Conservation (phyloP, 1,140 invertebrate genomes). For the Brachionus manjavacas region DNA sequence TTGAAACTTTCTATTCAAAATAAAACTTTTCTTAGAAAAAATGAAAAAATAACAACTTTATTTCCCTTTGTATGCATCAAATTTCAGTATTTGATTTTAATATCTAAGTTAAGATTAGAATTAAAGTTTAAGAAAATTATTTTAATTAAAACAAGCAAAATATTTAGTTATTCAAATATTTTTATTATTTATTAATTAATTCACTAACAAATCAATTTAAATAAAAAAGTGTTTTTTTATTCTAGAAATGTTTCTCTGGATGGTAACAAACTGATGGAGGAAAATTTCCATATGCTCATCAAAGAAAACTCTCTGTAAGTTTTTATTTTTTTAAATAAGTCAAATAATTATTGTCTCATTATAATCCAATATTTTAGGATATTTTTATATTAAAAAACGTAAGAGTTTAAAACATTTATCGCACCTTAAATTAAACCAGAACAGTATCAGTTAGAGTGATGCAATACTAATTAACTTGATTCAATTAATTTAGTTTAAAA, state of each 20-base stretch:
- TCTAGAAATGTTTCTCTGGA: constrained; percentile 51
- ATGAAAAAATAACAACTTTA: no score
- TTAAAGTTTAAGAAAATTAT: no score
- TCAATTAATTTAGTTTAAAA: not conserved
- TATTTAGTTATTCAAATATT: no score
- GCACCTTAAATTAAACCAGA: constrained; percentile 49
- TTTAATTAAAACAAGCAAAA: no score
- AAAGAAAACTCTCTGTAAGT: not conserved
- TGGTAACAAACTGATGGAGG: constrained; percentile 49
- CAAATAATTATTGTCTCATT: not conserved
- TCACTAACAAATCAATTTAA: not conserved
- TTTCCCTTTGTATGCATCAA: no score
- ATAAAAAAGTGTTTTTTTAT: not conserved
- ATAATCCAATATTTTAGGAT: not conserved
- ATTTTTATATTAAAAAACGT: constrained; percentile 40
- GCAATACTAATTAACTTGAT: not conserved
- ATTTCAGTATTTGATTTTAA: no score
- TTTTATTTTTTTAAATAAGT: not conserved
- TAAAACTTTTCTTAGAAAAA: no score
- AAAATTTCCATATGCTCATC: not conserved
- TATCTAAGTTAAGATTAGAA: no score
- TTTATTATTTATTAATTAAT: no score
- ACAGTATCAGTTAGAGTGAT: constrained; percentile 48
- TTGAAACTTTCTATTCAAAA: no score
- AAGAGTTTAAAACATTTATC: constrained; percentile 47